phyloP scores from a whole-genome alignment of 2,888 invertebrate genomes.

The Tanypteryx hageni region DNA sequence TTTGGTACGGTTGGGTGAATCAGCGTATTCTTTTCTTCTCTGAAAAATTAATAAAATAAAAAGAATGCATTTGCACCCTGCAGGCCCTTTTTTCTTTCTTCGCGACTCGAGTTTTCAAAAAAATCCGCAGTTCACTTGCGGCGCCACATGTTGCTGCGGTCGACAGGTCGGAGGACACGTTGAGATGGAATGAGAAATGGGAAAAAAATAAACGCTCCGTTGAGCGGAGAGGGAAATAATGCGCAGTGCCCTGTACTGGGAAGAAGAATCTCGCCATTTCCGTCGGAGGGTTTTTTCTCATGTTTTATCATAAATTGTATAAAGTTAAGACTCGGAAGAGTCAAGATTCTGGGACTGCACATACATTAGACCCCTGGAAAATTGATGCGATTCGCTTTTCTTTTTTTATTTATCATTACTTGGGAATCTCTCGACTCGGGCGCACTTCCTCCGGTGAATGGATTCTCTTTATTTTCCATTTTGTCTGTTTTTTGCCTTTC shows the following conservation, averaged over 20 bases:
- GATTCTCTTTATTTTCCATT: not conserved
- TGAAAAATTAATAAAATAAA: too few relatives aligned
- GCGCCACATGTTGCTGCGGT: slow-evolving; percentile 49
- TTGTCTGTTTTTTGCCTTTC: too few relatives aligned
- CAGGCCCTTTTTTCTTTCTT: not conserved
- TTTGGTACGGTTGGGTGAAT: not conserved
- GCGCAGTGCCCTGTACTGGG: not conserved
- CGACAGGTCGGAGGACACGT: slow-evolving; percentile 6
- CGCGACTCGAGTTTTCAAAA: slow-evolving; percentile 14
- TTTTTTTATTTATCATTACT: slow-evolving; percentile 34
- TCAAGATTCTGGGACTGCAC: slow-evolving; percentile 1
- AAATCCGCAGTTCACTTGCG: slow-evolving; percentile 17
- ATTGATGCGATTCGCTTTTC: not conserved
- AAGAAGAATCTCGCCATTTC: slow-evolving; percentile 4
- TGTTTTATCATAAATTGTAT: slow-evolving; percentile 33
- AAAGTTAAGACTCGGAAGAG: slow-evolving; percentile 26
- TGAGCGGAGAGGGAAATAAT: not conserved
- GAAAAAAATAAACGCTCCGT: not conserved
- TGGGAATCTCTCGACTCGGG: not conserved
- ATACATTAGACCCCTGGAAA: not conserved
- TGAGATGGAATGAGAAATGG: not conserved
- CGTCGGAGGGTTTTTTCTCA: not conserved
- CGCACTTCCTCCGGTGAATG: not conserved
- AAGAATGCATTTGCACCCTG: too few relatives aligned
- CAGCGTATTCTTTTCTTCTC: not conserved